Evolutionary conservation across 2,888 invertebrate genomes (phyloP).

Genomic region (Acleris literana): DNA sequence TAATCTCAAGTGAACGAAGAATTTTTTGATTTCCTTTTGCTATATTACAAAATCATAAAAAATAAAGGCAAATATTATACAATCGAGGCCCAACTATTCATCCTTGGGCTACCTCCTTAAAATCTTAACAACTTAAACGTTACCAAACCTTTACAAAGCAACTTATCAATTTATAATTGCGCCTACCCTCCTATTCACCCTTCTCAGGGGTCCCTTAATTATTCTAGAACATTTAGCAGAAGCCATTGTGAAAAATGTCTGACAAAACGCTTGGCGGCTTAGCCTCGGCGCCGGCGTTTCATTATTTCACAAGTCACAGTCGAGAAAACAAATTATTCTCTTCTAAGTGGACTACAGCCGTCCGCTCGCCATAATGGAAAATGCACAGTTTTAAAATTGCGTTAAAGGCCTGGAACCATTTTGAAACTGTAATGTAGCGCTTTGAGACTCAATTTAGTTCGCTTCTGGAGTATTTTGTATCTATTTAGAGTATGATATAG

Average conservation of each 20-base stretch:
- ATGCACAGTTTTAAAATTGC: constrained; percentile 12
- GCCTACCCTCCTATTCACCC: constrained; percentile 5
- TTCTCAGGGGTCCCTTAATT: constrained; percentile 13
- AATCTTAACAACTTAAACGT: not conserved
- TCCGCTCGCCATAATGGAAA: constrained; percentile 3
- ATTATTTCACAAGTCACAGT: constrained; percentile 29
- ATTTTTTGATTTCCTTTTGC: too few relatives aligned
- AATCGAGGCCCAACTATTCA: too few relatives aligned
- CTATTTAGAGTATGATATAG: too few relatives aligned
- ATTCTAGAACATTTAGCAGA: constrained; percentile 25
- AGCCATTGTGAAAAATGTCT: constrained; percentile 22
- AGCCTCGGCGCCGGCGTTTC: constrained; percentile 24
- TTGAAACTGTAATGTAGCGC: constrained; percentile 1
- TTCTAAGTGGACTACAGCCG: constrained; percentile 18
- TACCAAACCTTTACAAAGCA: constrained; percentile 6
- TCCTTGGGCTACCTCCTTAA: not conserved
- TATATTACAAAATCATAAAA: too few relatives aligned
- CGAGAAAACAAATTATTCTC: constrained; percentile 27
- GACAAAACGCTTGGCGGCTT: constrained; percentile 14
- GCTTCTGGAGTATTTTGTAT: not conserved
- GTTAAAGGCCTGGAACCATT: constrained; percentile 1
- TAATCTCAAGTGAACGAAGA: too few relatives aligned
- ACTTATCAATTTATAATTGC: constrained; percentile 3
- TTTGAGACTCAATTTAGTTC: not conserved
- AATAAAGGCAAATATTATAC: too few relatives aligned